A percentile compares a stretch with the other conserved stretches of the same genome.
Conservation (phyloP, 2,113 vertebrate species). For the Thunnus maccoyii region DNA sequence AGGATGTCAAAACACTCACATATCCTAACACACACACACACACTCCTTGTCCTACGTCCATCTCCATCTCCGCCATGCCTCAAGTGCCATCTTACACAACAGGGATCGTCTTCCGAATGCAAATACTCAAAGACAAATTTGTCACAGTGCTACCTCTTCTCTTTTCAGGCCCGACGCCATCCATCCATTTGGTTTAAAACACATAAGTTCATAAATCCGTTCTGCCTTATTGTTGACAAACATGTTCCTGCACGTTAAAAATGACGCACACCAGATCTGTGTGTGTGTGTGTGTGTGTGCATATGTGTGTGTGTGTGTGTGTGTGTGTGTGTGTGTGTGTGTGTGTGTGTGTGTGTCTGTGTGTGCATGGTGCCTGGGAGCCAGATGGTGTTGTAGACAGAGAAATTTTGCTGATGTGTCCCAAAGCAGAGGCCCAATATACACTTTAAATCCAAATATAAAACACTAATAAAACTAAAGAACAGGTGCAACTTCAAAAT, state of each 20-base stretch:
- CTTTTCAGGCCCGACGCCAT: slow-evolving; percentile 43
- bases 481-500: background rate
- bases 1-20: slow-evolving; percentile 55
- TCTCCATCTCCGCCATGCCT: slow-evolving; percentile 41
- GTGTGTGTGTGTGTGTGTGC: slow-evolving; percentile 9
- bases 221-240: slow-evolving; percentile 48
- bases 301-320: slow-evolving; percentile 6
- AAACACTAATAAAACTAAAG: background rate
- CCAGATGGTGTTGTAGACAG: slow-evolving; percentile 61
- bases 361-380: slow-evolving; percentile 3
- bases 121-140: slow-evolving; percentile 49
- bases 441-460: slow-evolving; percentile 19
- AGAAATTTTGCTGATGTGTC: slow-evolving; percentile 35
- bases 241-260: slow-evolving; percentile 39
- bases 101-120: slow-evolving; percentile 54
- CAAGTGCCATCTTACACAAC: slow-evolving; percentile 71
- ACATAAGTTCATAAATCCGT: slow-evolving; percentile 22
- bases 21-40: slow-evolving; percentile 31
- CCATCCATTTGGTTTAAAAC: slow-evolving; percentile 43
- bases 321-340: slow-evolving; percentile 7
- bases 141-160: slow-evolving; percentile 55
- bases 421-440: slow-evolving; percentile 29
- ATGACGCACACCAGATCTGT: slow-evolving; percentile 18
- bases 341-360: slow-evolving; percentile 14
- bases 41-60: slow-evolving; percentile 30